These are phyloP conservation scores for Eira barbara DNA, from an alignment of 2,113 vertebrate genomes.

Conservation along the genomic window DNA sequence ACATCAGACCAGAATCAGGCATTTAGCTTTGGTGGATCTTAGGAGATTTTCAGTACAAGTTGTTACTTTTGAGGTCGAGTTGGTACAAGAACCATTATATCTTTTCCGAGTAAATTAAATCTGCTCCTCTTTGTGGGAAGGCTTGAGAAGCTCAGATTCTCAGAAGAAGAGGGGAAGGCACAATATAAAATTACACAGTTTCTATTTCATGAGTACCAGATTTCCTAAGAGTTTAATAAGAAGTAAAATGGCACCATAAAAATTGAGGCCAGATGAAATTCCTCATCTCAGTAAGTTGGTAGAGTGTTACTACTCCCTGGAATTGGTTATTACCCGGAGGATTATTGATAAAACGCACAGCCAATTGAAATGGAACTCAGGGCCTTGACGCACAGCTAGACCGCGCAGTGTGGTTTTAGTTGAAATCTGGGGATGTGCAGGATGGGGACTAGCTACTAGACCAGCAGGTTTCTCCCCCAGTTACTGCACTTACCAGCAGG, in stretches of 20 bases:
- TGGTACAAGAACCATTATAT: neutral
- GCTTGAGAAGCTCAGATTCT: neutral
- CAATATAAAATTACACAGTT: neutral
- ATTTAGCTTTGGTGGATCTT: neutral
- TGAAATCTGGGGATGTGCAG: neutral
- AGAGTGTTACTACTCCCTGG: neutral
- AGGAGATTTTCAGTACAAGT: neutral
- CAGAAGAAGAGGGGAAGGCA: neutral
- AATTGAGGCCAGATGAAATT: neutral
- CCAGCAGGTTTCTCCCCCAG: neutral
- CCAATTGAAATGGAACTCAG: neutral
- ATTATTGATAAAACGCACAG: neutral
- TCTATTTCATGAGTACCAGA: neutral
- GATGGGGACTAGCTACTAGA: neutral
- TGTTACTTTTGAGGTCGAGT: neutral
- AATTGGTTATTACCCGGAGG: neutral
- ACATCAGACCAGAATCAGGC: neutral
- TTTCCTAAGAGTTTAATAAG: neutral
- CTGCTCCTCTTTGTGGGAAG: neutral
- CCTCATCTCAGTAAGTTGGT: neutral
- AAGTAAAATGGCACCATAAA: neutral
- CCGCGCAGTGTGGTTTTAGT: neutral
- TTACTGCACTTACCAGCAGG: neutral
- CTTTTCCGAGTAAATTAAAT: neutral
- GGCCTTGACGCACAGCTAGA: neutral